A percentile compares a stretch with the other conserved stretches of the same genome.
Evolutionary conservation across 2,797 vertebrate species (phyloP).

Genomic region (Muscicapa comitata): DNA sequence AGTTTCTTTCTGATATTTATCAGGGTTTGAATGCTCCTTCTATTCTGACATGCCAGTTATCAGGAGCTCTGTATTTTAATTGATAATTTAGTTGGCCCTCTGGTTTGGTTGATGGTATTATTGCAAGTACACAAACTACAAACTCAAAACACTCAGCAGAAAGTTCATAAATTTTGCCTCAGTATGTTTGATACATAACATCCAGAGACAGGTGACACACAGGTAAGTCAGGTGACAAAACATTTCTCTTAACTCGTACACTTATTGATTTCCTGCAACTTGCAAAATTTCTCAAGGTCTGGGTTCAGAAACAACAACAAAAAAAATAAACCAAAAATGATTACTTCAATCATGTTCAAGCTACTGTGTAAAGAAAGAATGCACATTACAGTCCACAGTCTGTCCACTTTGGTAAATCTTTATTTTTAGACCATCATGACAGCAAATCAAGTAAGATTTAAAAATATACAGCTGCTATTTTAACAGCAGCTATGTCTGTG

Average conservation of each 20-base stretch:
- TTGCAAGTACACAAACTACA: neutral
- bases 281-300: neutral
- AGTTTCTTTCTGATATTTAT: neutral
- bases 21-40: neutral
- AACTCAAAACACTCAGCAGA: neutral
- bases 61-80: neutral
- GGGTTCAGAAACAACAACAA: neutral
- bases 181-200: neutral
- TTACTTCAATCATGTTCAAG: neutral
- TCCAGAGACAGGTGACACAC: neutral
- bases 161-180: neutral
- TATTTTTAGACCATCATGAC: constrained; percentile 35
- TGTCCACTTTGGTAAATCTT: constrained; percentile 7
- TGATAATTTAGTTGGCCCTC: neutral
- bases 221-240: neutral
- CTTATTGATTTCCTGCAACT: neutral
- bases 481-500: neutral
- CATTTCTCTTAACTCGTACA: neutral
- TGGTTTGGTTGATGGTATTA: neutral
- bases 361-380: neutral
- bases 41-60: neutral
- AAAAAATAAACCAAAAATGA: neutral
- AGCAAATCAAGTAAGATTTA: constrained; percentile 33
- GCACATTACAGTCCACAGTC: neutral
- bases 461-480: constrained; percentile 47